A percentile compares a stretch with the other conserved stretches of the same genome.
Evolutionary conservation across 2,888 invertebrate species (phyloP).

Genomic region (Synergus japonicus): DNA sequence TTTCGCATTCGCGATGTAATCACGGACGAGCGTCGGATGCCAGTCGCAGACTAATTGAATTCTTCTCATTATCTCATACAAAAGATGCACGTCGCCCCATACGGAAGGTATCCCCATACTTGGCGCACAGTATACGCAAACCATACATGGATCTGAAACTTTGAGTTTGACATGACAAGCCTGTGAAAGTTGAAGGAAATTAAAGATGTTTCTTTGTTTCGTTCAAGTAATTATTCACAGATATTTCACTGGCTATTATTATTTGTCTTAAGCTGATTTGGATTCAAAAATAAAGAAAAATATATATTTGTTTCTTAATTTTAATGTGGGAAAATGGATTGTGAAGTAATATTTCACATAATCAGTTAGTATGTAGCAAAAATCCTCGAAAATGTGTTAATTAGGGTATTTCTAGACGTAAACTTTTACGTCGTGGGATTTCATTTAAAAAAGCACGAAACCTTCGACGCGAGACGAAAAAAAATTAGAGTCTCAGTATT

Average conservation of each 20-base stretch:
- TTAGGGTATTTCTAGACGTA: not conserved
- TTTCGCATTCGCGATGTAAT: slow-evolving; percentile 42
- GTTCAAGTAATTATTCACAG: not conserved
- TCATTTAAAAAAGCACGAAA: not conserved
- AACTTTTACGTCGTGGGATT: not conserved
- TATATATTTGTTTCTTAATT: too few relatives aligned
- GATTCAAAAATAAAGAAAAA: not conserved
- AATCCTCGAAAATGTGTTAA: not conserved
- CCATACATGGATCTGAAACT: slow-evolving; percentile 12
- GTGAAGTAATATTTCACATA: not conserved
- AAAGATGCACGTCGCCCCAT: slow-evolving; percentile 50
- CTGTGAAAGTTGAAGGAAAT: slow-evolving; percentile 6
- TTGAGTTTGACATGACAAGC: slow-evolving; percentile 9
- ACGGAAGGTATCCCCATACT: slow-evolving; percentile 22
- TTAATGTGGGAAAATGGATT: too few relatives aligned
- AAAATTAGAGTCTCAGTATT: slow-evolving; percentile 1
- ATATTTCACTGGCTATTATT: not conserved
- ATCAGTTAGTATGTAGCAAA: not conserved
- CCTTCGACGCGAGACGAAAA: slow-evolving; percentile 31
- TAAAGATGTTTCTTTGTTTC: slow-evolving; percentile 6
- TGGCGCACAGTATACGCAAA: not conserved
- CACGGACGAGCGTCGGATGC: slow-evolving; percentile 49
- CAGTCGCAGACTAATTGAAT: slow-evolving; percentile 58
- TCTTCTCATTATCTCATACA: slow-evolving; percentile 56
- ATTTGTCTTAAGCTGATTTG: not conserved